phyloP scores from a whole-genome alignment of 2,797 vertebrate species.

The Thaleichthys pacificus region DNA sequence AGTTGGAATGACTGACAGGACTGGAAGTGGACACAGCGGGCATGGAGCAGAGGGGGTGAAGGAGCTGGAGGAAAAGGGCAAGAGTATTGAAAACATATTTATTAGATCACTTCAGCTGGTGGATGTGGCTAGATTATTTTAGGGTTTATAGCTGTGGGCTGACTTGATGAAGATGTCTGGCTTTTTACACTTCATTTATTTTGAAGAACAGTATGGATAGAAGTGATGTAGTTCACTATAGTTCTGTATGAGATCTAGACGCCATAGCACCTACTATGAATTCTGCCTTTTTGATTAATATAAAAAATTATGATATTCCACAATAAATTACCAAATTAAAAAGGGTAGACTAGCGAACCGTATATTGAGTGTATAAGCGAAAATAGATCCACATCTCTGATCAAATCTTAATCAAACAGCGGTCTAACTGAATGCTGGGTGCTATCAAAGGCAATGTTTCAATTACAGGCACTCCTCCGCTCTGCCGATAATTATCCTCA shows the following conservation, averaged over 20 bases:
- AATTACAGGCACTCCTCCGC: slow-evolving; percentile 67
- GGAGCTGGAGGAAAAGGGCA: neutral
- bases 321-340: neutral
- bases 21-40: neutral
- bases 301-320: neutral
- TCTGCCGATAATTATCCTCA: slow-evolving; percentile 73
- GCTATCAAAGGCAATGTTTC: slow-evolving; percentile 66
- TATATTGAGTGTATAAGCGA: neutral
- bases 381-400: slow-evolving; percentile 13
- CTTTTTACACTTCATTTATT: too few species aligned
- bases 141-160: slow-evolving; percentile 1
- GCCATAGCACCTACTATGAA: too few species aligned
- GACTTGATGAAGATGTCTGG: too few species aligned
- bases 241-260: neutral
- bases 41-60: slow-evolving; percentile 22
- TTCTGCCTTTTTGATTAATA: too few species aligned
- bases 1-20: slow-evolving; percentile 14
- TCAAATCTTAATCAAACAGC: slow-evolving; percentile 51
- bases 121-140: too few species aligned
- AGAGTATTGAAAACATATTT: neutral
- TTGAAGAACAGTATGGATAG: too few species aligned
- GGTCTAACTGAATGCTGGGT: slow-evolving; percentile 50
- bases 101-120: too few species aligned
- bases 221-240: too few species aligned
- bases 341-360: neutral